Conservation (phyloP, 1,140 invertebrate species). For the Idris sp. region DNA sequence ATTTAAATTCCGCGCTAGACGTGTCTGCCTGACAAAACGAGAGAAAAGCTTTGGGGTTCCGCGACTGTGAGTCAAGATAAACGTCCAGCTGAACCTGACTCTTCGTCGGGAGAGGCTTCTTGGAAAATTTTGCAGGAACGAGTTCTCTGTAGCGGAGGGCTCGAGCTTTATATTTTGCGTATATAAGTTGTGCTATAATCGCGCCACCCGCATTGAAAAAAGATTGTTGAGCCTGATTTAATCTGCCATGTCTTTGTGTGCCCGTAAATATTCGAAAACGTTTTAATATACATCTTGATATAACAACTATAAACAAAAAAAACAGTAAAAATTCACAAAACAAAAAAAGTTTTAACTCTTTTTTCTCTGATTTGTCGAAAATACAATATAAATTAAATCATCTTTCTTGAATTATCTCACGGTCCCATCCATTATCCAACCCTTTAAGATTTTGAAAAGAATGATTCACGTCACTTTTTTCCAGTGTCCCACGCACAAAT, state of each 20-base stretch:
- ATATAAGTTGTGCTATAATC: slow-evolving; percentile 58
- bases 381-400: too few relatives aligned
- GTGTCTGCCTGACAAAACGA: slow-evolving; percentile 65
- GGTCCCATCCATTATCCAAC: slow-evolving; percentile 7
- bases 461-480: slow-evolving; percentile 12
- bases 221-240: slow-evolving; percentile 45
- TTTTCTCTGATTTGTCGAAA: slow-evolving; percentile 7
- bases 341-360: too few relatives aligned
- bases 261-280: slow-evolving; percentile 49
- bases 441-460: slow-evolving; percentile 8
- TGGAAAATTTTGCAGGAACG: slow-evolving; percentile 67
- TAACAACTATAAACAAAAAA: too few relatives aligned
- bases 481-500: slow-evolving; percentile 6
- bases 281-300: too few relatives aligned
- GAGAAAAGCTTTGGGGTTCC: slow-evolving; percentile 25
- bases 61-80: slow-evolving; percentile 60
- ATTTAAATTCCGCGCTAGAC: slow-evolving; percentile 77
- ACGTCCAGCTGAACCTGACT: slow-evolving; percentile 47
- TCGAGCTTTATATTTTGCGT: slow-evolving; percentile 49
- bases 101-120: slow-evolving; percentile 63
- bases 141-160: slow-evolving; percentile 60
- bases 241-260: slow-evolving; percentile 41
- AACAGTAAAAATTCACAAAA: too few relatives aligned
- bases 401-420: slow-evolving; percentile 20
- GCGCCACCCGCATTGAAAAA: slow-evolving; percentile 60